A percentile compares a stretch with the other conserved stretches of the same genome.
Evolutionary conservation across 2,113 vertebrate species (phyloP).

Genomic region (Anguilla rostrata): DNA sequence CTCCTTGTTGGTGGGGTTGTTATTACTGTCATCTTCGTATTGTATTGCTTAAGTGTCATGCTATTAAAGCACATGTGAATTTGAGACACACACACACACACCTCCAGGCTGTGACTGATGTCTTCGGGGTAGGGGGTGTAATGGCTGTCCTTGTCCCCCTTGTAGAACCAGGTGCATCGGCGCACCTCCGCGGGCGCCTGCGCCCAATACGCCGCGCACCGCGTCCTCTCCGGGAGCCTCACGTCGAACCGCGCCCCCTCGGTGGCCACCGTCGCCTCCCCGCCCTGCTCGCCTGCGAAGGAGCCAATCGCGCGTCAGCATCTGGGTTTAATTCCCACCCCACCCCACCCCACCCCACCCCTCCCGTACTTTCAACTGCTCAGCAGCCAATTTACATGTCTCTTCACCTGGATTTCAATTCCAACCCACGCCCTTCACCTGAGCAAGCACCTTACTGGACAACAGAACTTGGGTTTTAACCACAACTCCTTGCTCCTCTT

Average conservation of each 20-base stretch:
- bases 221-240: slow-evolving; percentile 71
- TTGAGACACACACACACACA: slow-evolving; percentile 44
- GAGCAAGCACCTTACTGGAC: not conserved
- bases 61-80: too few species aligned
- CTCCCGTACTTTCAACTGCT: not conserved
- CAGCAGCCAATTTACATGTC: not conserved
- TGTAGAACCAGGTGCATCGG: slow-evolving; percentile 94
- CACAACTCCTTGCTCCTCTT: too few species aligned
- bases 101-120: slow-evolving; percentile 85
- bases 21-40: too few species aligned
- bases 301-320: not conserved
- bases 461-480: not conserved
- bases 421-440: not conserved
- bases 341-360: not conserved
- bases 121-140: slow-evolving; percentile 86
- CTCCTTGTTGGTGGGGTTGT: too few species aligned
- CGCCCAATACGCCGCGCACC: slow-evolving; percentile 88
- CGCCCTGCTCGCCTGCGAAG: slow-evolving; percentile 23
- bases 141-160: slow-evolving; percentile 88
- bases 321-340: not conserved
- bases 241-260: slow-evolving; percentile 90
- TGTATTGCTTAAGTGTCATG: too few species aligned
- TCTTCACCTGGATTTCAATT: too few species aligned
- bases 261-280: slow-evolving; percentile 75
- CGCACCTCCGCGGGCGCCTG: slow-evolving; percentile 82